Evolutionary conservation across 1,140 invertebrate species (phyloP).

Genomic region (Probaryconus sp.): DNA sequence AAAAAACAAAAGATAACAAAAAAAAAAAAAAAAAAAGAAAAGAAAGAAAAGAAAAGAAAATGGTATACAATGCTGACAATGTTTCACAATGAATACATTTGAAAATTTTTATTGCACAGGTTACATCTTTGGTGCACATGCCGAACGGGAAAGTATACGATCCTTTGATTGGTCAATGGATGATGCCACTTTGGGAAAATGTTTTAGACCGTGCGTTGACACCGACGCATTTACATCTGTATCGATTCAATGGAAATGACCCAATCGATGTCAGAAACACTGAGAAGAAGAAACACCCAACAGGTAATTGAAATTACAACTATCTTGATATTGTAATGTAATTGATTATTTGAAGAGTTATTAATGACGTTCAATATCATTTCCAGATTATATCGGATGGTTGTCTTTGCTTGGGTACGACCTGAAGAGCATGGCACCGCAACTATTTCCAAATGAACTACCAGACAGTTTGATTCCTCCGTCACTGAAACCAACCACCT

Average conservation of each 20-base stretch:
- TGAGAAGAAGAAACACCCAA: conserved; percentile 83
- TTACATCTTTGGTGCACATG: conserved; percentile 94
- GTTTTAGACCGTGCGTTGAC: conserved; percentile 87
- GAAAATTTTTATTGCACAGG: conserved; percentile 75
- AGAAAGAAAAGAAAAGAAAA: too few species aligned
- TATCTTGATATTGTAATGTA: too few species aligned
- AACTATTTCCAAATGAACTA: conserved; percentile 84
- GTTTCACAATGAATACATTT: too few species aligned
- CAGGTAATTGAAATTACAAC: conserved; percentile 78
- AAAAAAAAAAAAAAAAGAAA: too few species aligned
- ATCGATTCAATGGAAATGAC: conserved; percentile 95
- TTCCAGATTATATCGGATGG: conserved; percentile 91
- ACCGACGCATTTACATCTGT: conserved; percentile 90
- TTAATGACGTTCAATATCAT: too few species aligned
- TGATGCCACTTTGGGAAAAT: conserved; percentile 94
- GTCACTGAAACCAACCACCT: conserved; percentile 79
- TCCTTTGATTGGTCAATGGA: conserved; percentile 95
- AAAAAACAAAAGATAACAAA: too few species aligned
- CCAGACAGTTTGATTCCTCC: conserved; percentile 82
- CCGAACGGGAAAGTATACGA: conserved; percentile 95
- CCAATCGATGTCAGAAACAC: conserved; percentile 89
- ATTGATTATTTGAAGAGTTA: too few species aligned
- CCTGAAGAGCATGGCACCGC: conserved; percentile 91
- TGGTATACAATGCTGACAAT: too few species aligned
- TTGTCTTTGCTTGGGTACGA: conserved; percentile 90